Conservation (phyloP, 2,888 invertebrate species). For the Mactromeris polynyma region DNA sequence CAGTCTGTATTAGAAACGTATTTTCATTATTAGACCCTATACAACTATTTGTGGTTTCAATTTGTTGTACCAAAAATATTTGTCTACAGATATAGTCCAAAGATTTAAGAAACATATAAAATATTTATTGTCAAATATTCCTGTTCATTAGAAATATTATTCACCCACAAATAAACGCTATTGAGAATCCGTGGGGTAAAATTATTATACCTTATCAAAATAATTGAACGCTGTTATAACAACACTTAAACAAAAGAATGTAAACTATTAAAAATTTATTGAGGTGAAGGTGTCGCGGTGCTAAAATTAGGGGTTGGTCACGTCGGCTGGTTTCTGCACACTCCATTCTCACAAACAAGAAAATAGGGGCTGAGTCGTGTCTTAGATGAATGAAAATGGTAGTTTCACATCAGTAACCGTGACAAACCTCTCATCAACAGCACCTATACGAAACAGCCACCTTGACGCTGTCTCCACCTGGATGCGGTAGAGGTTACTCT, state of each 20-base stretch:
- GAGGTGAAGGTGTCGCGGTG: not conserved
- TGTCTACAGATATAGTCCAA: not conserved
- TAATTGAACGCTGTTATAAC: not conserved
- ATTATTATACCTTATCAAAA: slow-evolving; percentile 27
- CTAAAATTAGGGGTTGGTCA: not conserved
- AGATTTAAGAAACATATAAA: slow-evolving; percentile 28
- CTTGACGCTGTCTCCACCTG: no score
- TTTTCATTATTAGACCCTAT: not conserved
- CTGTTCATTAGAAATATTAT: slow-evolving; percentile 17
- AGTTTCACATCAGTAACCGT: no score
- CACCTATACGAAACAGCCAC: no score
- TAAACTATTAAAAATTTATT: slow-evolving; percentile 13
- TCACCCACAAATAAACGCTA: not conserved
- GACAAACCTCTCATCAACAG: no score
- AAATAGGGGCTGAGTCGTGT: no score
- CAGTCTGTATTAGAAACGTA: not conserved
- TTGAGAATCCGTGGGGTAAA: slow-evolving; percentile 27
- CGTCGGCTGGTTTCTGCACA: not conserved
- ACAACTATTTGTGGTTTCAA: slow-evolving; percentile 12
- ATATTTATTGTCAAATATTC: slow-evolving; percentile 38
- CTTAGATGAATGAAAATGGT: no score
- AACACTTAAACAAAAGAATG: slow-evolving; percentile 10
- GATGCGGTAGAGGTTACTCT: no score
- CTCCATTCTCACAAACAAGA: no score
- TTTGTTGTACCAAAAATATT: slow-evolving; percentile 36